Evolutionary conservation across 2,888 invertebrate species (phyloP), one percentile per base, ranked within the genome.

Genomic region (Phyllotreta cruciferae): DNA sequence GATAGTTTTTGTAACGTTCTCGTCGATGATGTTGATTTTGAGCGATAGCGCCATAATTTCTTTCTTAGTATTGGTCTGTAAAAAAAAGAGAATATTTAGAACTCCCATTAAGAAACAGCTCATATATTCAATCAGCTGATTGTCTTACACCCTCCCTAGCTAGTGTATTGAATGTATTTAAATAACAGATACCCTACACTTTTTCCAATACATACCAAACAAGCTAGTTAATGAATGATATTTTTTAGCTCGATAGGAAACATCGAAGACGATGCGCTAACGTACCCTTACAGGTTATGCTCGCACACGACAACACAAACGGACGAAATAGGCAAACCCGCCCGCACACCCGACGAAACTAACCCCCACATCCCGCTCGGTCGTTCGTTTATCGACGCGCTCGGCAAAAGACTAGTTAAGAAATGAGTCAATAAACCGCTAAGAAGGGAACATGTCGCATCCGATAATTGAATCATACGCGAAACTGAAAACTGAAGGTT

Each of bases 1-100:
- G 85, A 99, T 96, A 74, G 96, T 97, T 86, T 98, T 98, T 79
- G 94, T 94, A 77, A 95, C 93, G 81, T 92, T 91, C 78, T 85
- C 85, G 77, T 89, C 88, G 79, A 93, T 91, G 79, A 94, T 89
- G 76, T 91, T 90, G 82, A 95, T 93, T 82, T 92, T 91, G 72
- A 95, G 86, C 67, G 94, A 93, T 70, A 95, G 82, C 50, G 82
- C 79, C 82, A 82, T 82, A 70, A 75, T 73, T 44, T 47, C 53
- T 36, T 55, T 47, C 36, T 44, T 52, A 44, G 47, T 49, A 50
- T 50, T 62, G 56, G 55, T 67, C 69, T 72, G 70, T 6, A 68
- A 68, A 24, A 24, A 24, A 24, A 24, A 24, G 4, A 1, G 24
- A 24, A 24, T 4, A 24, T 24, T 24, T 24, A 54, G 41, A 13